Evolutionary conservation across 2,888 invertebrate species (phyloP), one percentile per base, ranked within the genome.

Genomic region (Lochmaea capreae): DNA sequence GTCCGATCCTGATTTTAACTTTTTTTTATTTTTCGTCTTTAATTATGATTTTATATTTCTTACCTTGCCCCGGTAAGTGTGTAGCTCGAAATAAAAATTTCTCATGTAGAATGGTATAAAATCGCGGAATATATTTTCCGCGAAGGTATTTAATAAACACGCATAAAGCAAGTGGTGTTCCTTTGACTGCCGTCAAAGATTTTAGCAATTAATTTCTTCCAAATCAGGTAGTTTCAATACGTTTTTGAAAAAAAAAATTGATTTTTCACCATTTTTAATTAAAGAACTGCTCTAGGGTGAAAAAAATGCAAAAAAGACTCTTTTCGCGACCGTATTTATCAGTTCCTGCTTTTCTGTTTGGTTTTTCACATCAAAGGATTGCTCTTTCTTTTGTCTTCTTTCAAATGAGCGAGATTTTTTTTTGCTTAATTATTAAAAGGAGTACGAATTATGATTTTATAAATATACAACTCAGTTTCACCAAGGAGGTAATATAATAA

Each of bases 201-300:
- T 72, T 79, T 73, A 82, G 83, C 84, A 84, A 84, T 84, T 84
- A 84, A 84, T 84, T 84, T 83, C 83, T 84, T 84, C 83, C 84
- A 82, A 82, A 84, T 84, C 84, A 84, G 83, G 83, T 84, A 83
- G 69, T 81, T 79, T 84, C 84, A 84, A 84, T 84, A 84, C 84
- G 81, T 83, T 80, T 80, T 80, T 76, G 77, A 73, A 5, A 39
- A 39, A 39, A 39, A 39, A 39, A 80, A 84, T 84, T 81, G 84
- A 84, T 84, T 84, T 82, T 83, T 79, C 79, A 78, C 82, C 82
- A 81, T 81, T 83, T 54, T 84, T 84, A 83, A 84, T 83, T 84
- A 83, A 83, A 83, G 81, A 81, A 79, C 80, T 74, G 79, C 82
- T 79, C 67, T 67, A 49, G 79, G 80, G 75, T 46, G 76, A 14